Conservation (phyloP, 2,888 invertebrate species). For the Tenodera sinensis region DNA sequence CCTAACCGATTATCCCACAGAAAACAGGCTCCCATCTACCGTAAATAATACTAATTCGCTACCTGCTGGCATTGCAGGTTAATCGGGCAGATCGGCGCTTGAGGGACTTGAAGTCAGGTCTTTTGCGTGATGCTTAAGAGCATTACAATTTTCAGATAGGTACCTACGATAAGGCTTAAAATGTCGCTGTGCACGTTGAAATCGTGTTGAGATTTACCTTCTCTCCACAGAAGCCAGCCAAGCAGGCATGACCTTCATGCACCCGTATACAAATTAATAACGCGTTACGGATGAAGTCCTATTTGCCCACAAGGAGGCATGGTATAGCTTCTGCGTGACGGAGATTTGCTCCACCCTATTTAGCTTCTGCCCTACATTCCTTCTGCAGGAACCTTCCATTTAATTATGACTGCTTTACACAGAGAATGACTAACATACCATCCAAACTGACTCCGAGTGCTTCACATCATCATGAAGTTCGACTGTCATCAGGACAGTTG, state of each 20-base stretch:
- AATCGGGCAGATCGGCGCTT: neutral
- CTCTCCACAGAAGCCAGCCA: neutral
- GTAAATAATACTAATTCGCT: neutral
- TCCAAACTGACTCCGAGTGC: no score
- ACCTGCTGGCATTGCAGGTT: no score
- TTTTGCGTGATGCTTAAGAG: neutral
- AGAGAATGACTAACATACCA: no score
- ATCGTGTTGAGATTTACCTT: neutral
- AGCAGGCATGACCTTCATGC: neutral
- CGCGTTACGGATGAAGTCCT: neutral
- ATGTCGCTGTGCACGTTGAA: neutral
- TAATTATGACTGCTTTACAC: no score
- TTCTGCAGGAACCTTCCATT: neutral
- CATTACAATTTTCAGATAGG: neutral
- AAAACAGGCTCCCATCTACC: neutral
- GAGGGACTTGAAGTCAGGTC: neutral
- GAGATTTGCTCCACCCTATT: neutral
- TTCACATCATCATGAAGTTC: no score
- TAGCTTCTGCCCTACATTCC: neutral
- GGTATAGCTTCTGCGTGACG: neutral
- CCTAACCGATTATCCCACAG: neutral
- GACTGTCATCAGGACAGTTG: no score
- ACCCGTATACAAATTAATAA: neutral
- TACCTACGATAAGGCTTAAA: neutral
- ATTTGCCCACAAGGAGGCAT: neutral